These are phyloP conservation scores for Oryzias melastigma DNA, from an alignment of 2,113 vertebrate species.

Conservation along the genomic window DNA sequence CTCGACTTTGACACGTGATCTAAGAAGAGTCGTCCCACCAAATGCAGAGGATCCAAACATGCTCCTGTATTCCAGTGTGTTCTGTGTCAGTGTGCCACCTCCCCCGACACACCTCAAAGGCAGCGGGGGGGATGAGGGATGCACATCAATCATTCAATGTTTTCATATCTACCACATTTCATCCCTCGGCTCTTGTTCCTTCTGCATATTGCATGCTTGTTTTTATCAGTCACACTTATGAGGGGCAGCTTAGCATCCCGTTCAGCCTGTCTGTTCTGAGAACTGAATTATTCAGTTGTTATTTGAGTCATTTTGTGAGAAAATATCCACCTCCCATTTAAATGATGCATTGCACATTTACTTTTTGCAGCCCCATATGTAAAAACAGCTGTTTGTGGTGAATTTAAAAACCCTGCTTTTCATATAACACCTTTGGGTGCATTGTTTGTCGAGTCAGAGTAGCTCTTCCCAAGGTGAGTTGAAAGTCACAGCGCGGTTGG, in stretches of 20 bases:
- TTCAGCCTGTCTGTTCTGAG: neutral
- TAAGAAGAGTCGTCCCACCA: no score
- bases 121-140: constrained; percentile 26
- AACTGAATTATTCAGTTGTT: neutral
- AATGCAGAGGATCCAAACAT: constrained; percentile 5
- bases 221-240: neutral
- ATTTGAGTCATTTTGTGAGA: neutral
- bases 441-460: constrained; percentile 3
- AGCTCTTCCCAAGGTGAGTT: constrained; percentile 56
- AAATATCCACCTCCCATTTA: neutral
- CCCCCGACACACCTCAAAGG: constrained; percentile 9
- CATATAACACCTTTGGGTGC: no score
- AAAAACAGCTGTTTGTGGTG: neutral
- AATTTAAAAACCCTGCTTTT: neutral
- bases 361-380: neutral
- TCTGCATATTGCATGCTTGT: constrained; percentile 14
- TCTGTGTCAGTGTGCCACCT: neutral
- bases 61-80: constrained; percentile 5
- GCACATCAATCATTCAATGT: constrained; percentile 35
- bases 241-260: neutral
- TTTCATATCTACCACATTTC: constrained; percentile 26
- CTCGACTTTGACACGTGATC: no score
- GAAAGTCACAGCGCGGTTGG: constrained; percentile 61
- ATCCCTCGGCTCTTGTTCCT: constrained; percentile 14
- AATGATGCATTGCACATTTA: neutral